Conservation (phyloP, 1,140 invertebrate genomes). For the Melanaphis sacchari region DNA sequence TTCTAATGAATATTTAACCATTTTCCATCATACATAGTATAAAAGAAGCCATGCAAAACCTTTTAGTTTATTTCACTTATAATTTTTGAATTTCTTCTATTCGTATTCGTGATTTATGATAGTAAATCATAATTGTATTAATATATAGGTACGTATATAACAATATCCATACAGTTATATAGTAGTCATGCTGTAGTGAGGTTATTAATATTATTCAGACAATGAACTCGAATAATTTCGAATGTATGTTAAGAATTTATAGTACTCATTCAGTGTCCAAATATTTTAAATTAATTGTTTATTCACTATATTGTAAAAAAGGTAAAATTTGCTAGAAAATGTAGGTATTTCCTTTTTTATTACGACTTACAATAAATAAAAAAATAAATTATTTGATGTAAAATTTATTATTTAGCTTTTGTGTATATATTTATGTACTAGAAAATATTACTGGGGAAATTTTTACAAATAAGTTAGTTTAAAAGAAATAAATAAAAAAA, state of each 20-base stretch:
- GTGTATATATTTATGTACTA: too few species aligned
- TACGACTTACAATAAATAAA: not conserved
- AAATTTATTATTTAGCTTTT: not conserved
- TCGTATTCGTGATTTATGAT: not conserved
- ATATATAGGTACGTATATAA: not conserved
- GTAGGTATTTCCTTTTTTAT: too few species aligned
- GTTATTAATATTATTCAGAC: not conserved
- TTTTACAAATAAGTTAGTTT: not conserved
- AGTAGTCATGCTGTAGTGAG: not conserved
- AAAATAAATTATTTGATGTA: not conserved
- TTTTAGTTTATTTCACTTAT: not conserved
- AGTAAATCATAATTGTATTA: conserved; percentile 16
- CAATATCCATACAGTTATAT: not conserved
- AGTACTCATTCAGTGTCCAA: too few species aligned
- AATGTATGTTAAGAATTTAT: too few species aligned
- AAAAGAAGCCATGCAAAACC: not conserved
- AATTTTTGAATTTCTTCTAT: not conserved
- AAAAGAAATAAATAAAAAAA: not conserved
- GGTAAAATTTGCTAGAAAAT: too few species aligned
- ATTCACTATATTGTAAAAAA: too few species aligned
- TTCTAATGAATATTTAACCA: conserved; percentile 7
- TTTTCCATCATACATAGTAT: not conserved
- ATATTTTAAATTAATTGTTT: too few species aligned
- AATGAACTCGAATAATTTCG: not conserved
- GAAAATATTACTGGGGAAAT: not conserved